Percentiles rank a stretch among this genome's conserved stretches.
These are phyloP conservation scores for Charanyca ferruginea DNA, from an alignment of 2,888 invertebrate genomes.

Conservation along the genomic window DNA sequence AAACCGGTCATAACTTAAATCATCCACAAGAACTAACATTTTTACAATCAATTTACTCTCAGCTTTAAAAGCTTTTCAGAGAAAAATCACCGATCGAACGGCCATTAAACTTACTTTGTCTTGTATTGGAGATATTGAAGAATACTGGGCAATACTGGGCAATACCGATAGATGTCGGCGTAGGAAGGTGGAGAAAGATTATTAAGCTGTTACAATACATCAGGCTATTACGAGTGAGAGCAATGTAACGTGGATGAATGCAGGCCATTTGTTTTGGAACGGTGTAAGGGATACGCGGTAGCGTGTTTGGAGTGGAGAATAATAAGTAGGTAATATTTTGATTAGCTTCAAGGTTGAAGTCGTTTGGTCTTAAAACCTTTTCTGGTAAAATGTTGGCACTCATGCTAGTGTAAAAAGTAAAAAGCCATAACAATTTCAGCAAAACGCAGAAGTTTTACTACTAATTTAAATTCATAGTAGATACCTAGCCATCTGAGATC, in stretches of 20 bases:
- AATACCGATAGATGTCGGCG: constrained; percentile 54
- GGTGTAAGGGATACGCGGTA: constrained; percentile 59
- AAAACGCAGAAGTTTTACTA: neutral
- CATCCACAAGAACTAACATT: constrained; percentile 54
- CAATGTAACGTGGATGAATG: constrained; percentile 83
- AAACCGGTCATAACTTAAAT: constrained; percentile 56
- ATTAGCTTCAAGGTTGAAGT: constrained; percentile 20
- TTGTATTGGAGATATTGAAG: constrained; percentile 46
- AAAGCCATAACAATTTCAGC: neutral
- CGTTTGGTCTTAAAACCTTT: constrained; percentile 1
- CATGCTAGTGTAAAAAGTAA: neutral
- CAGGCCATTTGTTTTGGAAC: constrained; percentile 75
- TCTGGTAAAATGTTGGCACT: neutral
- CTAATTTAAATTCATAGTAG: neutral
- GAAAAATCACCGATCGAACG: constrained; percentile 68
- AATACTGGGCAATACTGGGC: constrained; percentile 12
- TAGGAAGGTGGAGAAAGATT: constrained; percentile 74
- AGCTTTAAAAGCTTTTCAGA: constrained; percentile 77
- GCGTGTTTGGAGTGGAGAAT: constrained; percentile 29
- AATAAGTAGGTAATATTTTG: constrained; percentile 5
- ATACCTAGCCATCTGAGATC: too few species aligned
- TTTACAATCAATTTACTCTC: constrained; percentile 70
- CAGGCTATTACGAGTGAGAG: constrained; percentile 83
- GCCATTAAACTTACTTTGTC: constrained; percentile 75
- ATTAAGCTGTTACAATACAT: constrained; percentile 86